phyloP scores from a whole-genome alignment of 2,888 invertebrate genomes.

The Apeira syringaria region DNA sequence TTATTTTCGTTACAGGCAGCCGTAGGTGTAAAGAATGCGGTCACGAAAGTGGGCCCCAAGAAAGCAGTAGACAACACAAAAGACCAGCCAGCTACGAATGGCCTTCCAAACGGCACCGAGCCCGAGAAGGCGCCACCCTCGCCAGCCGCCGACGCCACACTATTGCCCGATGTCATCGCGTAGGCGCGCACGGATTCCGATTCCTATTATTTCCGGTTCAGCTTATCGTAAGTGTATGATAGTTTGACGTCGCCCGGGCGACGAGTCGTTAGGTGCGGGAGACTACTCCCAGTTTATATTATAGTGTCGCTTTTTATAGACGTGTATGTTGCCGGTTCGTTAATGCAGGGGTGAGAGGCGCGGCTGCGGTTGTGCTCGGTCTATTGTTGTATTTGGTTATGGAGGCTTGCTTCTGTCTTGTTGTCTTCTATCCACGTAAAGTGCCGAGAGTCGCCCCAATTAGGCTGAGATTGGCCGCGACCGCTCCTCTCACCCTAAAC shows the following conservation, averaged over 20 bases:
- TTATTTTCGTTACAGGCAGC: constrained; percentile 59
- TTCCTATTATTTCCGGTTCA: constrained; percentile 82
- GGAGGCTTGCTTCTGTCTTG: neutral
- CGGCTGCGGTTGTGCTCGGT: constrained; percentile 3
- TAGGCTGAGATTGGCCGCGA: constrained; percentile 11
- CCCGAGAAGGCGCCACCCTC: constrained; percentile 74
- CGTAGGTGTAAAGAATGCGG: constrained; percentile 45
- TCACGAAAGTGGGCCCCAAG: constrained; percentile 48
- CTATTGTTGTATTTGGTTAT: neutral
- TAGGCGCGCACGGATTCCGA: constrained; percentile 47
- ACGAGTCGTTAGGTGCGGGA: constrained; percentile 78
- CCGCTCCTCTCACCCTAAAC: constrained; percentile 38
- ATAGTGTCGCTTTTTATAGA: constrained; percentile 81
- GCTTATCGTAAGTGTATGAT: constrained; percentile 81
- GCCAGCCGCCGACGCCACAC: constrained; percentile 72
- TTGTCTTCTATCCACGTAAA: neutral
- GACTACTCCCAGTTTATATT: constrained; percentile 73
- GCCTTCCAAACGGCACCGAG: constrained; percentile 42
- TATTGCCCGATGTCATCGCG: constrained; percentile 78
- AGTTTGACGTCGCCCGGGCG: constrained; percentile 67
- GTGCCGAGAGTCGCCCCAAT: neutral
- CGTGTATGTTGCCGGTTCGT: constrained; percentile 60
- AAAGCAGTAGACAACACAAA: constrained; percentile 30
- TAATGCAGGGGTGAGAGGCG: constrained; percentile 33
- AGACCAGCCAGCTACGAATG: constrained; percentile 61